phyloP scores from a whole-genome alignment of 2,113 vertebrate genomes.

The Labeo catla region DNA sequence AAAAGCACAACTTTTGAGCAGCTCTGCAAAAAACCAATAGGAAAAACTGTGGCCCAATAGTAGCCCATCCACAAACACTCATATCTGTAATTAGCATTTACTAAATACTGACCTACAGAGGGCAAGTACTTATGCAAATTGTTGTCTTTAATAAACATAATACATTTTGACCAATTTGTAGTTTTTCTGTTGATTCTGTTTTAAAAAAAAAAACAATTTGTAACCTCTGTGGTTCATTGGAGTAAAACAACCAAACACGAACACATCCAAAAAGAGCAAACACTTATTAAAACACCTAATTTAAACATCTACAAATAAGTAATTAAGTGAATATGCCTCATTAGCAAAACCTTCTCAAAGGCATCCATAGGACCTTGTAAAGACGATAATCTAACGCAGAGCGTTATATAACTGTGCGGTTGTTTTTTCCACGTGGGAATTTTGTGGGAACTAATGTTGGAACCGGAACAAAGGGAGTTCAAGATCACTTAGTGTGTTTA shows the following conservation, averaged over 20 bases:
- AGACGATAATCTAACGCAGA: slow-evolving; percentile 77
- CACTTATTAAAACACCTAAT: not conserved
- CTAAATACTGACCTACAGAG: not conserved
- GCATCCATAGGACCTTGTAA: slow-evolving; percentile 69
- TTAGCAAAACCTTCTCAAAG: slow-evolving; percentile 77
- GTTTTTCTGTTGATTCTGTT: not conserved
- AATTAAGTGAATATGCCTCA: slow-evolving; percentile 65
- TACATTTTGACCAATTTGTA: not conserved
- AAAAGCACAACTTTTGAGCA: slow-evolving; percentile 2
- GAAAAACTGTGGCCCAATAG: not conserved
- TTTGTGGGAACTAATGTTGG: slow-evolving; percentile 68
- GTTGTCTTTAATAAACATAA: not conserved
- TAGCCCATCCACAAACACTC: not conserved
- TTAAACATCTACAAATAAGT: slow-evolving; percentile 59
- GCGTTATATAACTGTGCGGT: slow-evolving; percentile 74
- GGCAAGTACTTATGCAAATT: not conserved
- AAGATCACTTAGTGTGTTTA: slow-evolving; percentile 67
- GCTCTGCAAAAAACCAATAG: not conserved
- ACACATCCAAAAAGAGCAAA: not conserved
- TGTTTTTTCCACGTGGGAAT: slow-evolving; percentile 70
- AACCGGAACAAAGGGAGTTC: slow-evolving; percentile 67
- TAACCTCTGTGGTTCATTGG: not conserved
- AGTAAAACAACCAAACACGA: not conserved
- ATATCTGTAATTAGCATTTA: not conserved
- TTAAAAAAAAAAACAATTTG: not conserved